phyloP scores from a whole-genome alignment of 2,113 vertebrate species.

The Mastomys coucha region DNA sequence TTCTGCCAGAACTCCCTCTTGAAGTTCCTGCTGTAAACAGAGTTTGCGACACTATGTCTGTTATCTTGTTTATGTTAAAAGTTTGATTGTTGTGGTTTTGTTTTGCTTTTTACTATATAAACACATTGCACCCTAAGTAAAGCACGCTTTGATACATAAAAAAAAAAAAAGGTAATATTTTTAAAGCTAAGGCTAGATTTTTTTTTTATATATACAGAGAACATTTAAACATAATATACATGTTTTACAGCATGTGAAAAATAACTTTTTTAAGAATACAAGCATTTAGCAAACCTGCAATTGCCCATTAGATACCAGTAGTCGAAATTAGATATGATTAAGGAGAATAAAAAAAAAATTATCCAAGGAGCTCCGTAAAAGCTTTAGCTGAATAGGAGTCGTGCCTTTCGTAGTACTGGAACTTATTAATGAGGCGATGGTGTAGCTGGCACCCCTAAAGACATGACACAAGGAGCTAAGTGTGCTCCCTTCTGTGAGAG shows the following conservation, averaged over 20 bases:
- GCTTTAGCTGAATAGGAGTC: neutral
- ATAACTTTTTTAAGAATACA: neutral
- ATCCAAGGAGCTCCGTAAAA: neutral
- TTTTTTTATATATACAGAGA: constrained; percentile 19
- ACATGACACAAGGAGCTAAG: neutral
- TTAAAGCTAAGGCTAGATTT: constrained; percentile 10
- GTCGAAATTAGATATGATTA: neutral
- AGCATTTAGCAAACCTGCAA: neutral
- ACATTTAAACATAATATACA: neutral
- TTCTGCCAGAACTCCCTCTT: too few relatives aligned
- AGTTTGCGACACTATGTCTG: too few relatives aligned
- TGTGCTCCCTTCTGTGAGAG: neutral
- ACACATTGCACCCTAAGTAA: too few relatives aligned
- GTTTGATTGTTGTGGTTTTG: too few relatives aligned
- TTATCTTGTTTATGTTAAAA: too few relatives aligned
- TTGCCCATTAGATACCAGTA: neutral
- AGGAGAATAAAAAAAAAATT: neutral
- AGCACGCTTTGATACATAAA: too few relatives aligned
- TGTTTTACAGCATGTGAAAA: neutral
- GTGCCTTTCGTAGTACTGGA: neutral
- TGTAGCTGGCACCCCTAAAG: neutral
- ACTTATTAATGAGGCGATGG: neutral
- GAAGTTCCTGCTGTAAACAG: too few relatives aligned
- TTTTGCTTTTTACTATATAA: too few relatives aligned
- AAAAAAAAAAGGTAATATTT: too few relatives aligned